phyloP scores from a whole-genome alignment of 2,797 vertebrate genomes.

The Sitta carolinensis region DNA sequence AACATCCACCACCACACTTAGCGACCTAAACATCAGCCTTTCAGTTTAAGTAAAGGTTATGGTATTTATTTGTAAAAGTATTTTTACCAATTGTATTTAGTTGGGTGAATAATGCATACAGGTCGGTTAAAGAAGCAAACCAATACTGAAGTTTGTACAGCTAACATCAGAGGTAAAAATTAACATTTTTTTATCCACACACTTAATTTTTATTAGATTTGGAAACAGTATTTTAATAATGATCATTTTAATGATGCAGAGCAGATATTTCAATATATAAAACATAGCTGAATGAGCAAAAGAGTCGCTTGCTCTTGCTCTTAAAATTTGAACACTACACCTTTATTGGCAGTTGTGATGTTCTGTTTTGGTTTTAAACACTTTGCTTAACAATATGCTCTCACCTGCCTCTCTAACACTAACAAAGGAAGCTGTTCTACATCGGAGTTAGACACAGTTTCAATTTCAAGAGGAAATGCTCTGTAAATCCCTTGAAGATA shows the following conservation, averaged over 20 bases:
- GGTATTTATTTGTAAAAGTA: neutral
- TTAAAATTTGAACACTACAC: slow-evolving; percentile 5
- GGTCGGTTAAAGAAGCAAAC: neutral
- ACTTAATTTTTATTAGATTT: neutral
- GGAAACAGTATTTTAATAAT: neutral
- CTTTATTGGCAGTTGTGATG: neutral
- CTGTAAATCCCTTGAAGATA: neutral
- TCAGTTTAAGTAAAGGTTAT: neutral
- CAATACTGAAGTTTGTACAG: neutral
- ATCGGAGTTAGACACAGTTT: slow-evolving; percentile 64
- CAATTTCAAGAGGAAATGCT: slow-evolving; percentile 56
- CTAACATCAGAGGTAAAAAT: neutral
- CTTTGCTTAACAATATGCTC: slow-evolving; percentile 43
- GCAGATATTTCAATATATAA: neutral
- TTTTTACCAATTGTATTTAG: neutral
- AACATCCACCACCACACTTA: neutral
- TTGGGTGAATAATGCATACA: neutral
- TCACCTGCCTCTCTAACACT: neutral
- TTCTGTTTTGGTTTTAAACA: slow-evolving; percentile 6
- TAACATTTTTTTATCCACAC: neutral
- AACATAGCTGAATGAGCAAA: neutral
- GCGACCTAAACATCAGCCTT: neutral
- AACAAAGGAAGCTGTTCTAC: slow-evolving; percentile 54
- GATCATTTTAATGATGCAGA: neutral
- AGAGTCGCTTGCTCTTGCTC: neutral